phyloP scores from a whole-genome alignment of 1,140 invertebrate genomes.

The Sipha flava region DNA sequence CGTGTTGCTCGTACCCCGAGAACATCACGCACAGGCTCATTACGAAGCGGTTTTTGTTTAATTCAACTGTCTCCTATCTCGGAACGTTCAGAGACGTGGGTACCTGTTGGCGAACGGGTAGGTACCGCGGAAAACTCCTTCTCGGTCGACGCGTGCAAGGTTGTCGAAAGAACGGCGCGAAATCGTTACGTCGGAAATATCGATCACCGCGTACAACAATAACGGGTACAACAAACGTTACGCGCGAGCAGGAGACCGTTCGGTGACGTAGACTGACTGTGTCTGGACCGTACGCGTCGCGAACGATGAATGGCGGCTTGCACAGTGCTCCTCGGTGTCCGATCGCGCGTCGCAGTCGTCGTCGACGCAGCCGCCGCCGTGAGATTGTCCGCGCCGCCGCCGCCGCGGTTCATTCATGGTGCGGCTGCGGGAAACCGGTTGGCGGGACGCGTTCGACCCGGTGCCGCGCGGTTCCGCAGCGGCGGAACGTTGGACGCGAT shows the following conservation, averaged over 20 bases:
- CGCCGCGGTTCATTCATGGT: constrained; percentile 20
- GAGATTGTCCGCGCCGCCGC: background rate
- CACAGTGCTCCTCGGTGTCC: background rate
- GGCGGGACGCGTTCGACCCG: background rate
- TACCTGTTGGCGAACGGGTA: too few species aligned
- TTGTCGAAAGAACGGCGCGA: too few species aligned
- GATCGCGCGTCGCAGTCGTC: background rate
- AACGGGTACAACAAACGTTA: too few species aligned
- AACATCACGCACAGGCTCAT: constrained; percentile 20
- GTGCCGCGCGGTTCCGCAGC: background rate
- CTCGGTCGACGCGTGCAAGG: too few species aligned
- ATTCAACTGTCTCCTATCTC: too few species aligned
- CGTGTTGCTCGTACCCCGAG: background rate
- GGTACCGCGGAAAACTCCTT: too few species aligned
- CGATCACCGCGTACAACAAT: too few species aligned
- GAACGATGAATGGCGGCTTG: constrained; percentile 14
- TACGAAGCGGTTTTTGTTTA: background rate
- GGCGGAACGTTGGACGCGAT: too few species aligned
- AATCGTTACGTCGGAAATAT: too few species aligned
- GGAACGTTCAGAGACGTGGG: too few species aligned
- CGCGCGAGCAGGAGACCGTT: background rate
- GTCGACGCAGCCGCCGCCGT: background rate
- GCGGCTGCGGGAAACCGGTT: constrained; percentile 18
- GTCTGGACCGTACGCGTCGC: background rate
- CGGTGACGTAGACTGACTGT: background rate